Evolutionary conservation across 1,140 invertebrate species (phyloP).

Genomic region (Leucophenga varia): DNA sequence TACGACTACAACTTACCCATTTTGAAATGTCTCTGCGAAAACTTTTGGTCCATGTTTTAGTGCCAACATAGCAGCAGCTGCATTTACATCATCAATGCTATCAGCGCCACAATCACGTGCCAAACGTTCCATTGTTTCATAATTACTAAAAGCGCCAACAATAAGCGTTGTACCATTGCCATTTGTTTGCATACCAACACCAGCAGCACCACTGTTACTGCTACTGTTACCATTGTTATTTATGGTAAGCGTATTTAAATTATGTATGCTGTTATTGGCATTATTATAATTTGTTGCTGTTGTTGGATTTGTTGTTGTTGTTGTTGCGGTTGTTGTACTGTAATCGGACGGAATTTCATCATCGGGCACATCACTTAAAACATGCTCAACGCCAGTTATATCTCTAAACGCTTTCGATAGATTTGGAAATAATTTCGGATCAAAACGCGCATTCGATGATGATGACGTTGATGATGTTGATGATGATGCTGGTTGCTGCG

Average conservation of each 20-base stretch:
- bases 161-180: conserved; percentile 1
- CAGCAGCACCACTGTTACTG: background rate
- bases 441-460: conserved; percentile 47
- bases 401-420: conserved; percentile 45
- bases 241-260: conserved; percentile 16
- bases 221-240: conserved; percentile 15
- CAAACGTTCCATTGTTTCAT: conserved; percentile 35
- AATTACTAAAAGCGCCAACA: conserved; percentile 32
- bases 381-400: conserved; percentile 27
- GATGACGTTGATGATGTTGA: too few species aligned
- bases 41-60: conserved; percentile 70
- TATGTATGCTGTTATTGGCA: conserved; percentile 6
- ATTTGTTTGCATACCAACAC: background rate
- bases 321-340: conserved; percentile 25
- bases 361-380: conserved; percentile 21
- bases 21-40: conserved; percentile 49
- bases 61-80: conserved; percentile 78
- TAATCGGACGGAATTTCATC: conserved; percentile 35
- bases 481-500: background rate
- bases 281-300: background rate
- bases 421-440: conserved; percentile 49
- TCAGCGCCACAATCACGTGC: conserved; percentile 56
- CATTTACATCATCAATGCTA: conserved; percentile 72
- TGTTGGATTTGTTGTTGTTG: conserved; percentile 6
- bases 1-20: conserved; percentile 36